Evolutionary conservation across 1,140 invertebrate species (phyloP), one percentile per base, ranked within the genome.

Genomic region (Bicyclus anynana): DNA sequence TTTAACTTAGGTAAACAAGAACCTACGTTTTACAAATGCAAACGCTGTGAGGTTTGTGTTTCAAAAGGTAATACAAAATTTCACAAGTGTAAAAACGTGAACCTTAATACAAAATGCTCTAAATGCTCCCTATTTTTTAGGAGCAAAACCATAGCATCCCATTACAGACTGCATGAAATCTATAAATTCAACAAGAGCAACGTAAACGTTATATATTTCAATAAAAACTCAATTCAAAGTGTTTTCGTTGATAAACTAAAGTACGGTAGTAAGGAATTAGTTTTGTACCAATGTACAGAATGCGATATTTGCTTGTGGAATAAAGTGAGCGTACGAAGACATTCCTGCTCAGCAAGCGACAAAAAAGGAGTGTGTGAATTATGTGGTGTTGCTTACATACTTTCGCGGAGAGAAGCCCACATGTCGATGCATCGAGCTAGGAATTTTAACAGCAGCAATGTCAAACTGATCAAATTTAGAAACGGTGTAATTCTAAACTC

Each of bases 21-120:
- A 37, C 7, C 5, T 27, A 26, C 26, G 37, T 56, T 56, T n/a
- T 65, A 66, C 16, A 48, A 40, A 26, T 69, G 67, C 16, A 47
- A 13, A 18, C 9, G 40, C 0, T 69, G 67, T n/a, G 37, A 54
- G 0, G 53, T 53, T 9, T 40, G 52, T 0, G 27, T 65, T 2
- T 47, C 38, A 9, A 60, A 35, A 10, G 7, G 27, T n/a, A 44
- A 21, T 2, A 26, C 56, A 1, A 27, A 27, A 1, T 18, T 12
- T 13, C 61, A 63, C 29, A 33, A 37, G 0, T 63, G 61, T 26
- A 18, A 20, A 3, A 5, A 12, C 5, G 4, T 44, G 37, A 1
- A 13, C 16, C 2, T 14, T 13, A 13, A 35, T 14, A 7, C 9
- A 33, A 16, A 57, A 33, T 63, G 61, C 46, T 1, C 42, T 1